phyloP scores from a whole-genome alignment of 2,888 invertebrate genomes.

The Volucella bombylans region DNA sequence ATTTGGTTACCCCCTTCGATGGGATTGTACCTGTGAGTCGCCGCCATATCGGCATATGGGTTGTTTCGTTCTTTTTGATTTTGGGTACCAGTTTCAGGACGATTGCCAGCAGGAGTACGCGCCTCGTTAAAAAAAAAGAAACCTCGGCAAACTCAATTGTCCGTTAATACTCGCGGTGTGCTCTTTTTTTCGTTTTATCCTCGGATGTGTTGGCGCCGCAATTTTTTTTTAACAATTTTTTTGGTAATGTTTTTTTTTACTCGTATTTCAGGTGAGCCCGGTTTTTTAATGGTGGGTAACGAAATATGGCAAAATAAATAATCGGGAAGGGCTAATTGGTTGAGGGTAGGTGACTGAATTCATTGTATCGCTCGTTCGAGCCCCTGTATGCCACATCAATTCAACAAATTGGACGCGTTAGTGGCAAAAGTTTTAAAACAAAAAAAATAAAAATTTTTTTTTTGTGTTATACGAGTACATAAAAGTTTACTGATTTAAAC shows the following conservation, averaged over 20 bases:
- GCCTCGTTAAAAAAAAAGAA: constrained; percentile 44
- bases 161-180: constrained; percentile 40
- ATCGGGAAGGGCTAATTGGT: constrained; percentile 24
- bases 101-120: too few species aligned
- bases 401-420: too few species aligned
- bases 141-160: constrained; percentile 61
- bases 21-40: not conserved
- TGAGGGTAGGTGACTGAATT: constrained; percentile 11
- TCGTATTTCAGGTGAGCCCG: not conserved
- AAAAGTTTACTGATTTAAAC: too few species aligned
- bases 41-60: not conserved
- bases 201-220: not conserved
- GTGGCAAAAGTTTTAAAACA: too few species aligned
- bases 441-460: too few species aligned
- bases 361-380: not conserved
- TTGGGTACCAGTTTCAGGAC: not conserved
- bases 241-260: not conserved
- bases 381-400: not conserved
- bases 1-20: not conserved
- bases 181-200: not conserved
- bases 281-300: constrained; percentile 44
- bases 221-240: constrained; percentile 12
- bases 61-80: constrained; percentile 25
- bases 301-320: constrained; percentile 50
- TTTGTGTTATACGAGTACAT: too few species aligned